Conservation (phyloP, 2,888 invertebrate species). For the Ecdyonurus torrentis region DNA sequence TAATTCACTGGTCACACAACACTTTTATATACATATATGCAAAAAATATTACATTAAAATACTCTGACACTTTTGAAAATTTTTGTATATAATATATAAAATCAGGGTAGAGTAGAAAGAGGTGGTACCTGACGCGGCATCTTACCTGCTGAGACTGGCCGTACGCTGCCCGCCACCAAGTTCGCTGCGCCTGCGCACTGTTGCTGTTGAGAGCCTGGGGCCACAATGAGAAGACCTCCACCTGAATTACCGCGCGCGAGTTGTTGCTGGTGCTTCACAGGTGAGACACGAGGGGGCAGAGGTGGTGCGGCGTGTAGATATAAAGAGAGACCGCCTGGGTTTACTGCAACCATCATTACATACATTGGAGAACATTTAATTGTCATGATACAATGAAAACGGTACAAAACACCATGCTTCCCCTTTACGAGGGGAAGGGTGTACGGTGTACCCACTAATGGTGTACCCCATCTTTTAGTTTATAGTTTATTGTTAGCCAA, state of each 20-base stretch:
- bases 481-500: too few species aligned
- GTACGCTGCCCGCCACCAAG: neutral
- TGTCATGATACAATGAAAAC: too few species aligned
- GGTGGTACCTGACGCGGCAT: neutral
- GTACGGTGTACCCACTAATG: too few species aligned
- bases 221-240: neutral
- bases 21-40: neutral
- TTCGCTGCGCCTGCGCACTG: conserved; percentile 1
- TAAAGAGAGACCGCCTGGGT: neutral
- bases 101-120: too few species aligned
- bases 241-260: neutral
- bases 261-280: neutral
- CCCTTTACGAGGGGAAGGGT: too few species aligned
- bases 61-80: too few species aligned
- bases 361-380: too few species aligned
- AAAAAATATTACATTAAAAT: too few species aligned
- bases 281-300: neutral
- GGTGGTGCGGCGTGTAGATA: conserved; percentile 1
- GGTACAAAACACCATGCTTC: too few species aligned
- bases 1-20: neutral
- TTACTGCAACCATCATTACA: neutral
- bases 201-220: neutral
- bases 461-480: too few species aligned
- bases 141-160: conserved; percentile 1
- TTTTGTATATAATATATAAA: too few species aligned